phyloP scores from a whole-genome alignment of 2,888 invertebrate species.

The Leucophenga montana region DNA sequence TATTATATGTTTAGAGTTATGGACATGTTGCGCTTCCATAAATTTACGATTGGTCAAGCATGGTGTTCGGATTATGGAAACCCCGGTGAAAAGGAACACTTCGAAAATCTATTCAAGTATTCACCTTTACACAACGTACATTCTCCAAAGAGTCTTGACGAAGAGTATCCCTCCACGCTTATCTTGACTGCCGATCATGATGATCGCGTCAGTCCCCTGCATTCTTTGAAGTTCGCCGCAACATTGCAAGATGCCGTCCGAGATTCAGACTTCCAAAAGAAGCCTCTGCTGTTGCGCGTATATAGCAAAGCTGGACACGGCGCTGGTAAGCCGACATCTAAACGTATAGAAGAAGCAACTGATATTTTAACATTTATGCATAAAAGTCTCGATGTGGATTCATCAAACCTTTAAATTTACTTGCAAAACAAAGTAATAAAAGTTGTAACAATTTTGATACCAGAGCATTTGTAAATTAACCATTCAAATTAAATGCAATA shows the following conservation, averaged over 20 bases:
- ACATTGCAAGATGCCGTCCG: constrained; percentile 86
- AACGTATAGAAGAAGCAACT: constrained; percentile 95
- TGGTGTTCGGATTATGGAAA: constrained; percentile 97
- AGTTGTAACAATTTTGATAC: no score
- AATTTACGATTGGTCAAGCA: constrained; percentile 97
- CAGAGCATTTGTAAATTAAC: no score
- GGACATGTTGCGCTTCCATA: constrained; percentile 98
- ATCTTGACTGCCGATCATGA: constrained; percentile 98
- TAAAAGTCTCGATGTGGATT: constrained; percentile 68
- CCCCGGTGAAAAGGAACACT: constrained; percentile 89
- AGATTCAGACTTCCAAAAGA: constrained; percentile 78
- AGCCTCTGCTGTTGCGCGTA: constrained; percentile 90
- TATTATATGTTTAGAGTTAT: constrained; percentile 81
- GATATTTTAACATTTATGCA: constrained; percentile 81
- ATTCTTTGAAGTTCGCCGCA: constrained; percentile 96
- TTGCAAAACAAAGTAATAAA: no score
- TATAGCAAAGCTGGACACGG: constrained; percentile 99
- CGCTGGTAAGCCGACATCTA: constrained; percentile 95
- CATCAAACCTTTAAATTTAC: constrained; percentile 61
- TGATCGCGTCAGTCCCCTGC: constrained; percentile 97
- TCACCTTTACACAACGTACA: constrained; percentile 95
- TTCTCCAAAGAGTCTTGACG: constrained; percentile 75
- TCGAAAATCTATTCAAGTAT: constrained; percentile 87
- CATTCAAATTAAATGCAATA: background rate
- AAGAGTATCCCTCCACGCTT: constrained; percentile 92